Conservation (phyloP, 1,140 invertebrate species). For the Callitettix versicolor region DNA sequence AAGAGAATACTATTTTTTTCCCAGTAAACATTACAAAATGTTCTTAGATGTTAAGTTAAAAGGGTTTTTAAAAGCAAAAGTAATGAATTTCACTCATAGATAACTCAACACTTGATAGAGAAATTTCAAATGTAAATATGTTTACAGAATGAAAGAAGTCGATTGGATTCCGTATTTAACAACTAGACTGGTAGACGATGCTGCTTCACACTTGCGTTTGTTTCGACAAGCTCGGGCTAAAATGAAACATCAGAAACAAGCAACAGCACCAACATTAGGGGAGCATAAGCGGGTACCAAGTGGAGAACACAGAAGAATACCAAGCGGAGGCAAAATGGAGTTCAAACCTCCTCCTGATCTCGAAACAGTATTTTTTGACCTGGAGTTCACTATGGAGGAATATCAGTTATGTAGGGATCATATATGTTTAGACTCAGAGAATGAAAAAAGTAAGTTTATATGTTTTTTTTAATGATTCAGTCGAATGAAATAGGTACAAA, state of each 20-base stretch:
- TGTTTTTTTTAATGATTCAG: background rate
- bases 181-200: conserved; percentile 77
- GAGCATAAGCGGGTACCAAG: background rate
- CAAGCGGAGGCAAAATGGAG: background rate
- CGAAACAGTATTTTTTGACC: conserved; percentile 75
- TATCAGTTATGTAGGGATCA: conserved; percentile 55
- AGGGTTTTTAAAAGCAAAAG: too few relatives aligned
- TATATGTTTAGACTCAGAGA: conserved; percentile 48
- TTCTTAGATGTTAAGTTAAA: too few relatives aligned
- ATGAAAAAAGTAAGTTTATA: conserved; percentile 42
- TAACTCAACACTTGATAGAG: too few relatives aligned
- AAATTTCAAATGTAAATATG: too few relatives aligned
- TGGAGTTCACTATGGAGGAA: conserved; percentile 77
- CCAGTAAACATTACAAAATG: too few relatives aligned
- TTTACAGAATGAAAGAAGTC: conserved; percentile 65
- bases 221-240: conserved; percentile 60
- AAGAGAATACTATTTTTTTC: too few relatives aligned
- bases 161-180: conserved; percentile 85
- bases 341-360: conserved; percentile 30
- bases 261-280: background rate
- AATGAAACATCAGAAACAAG: conserved; percentile 36
- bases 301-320: background rate
- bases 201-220: conserved; percentile 75
- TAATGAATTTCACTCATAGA: too few relatives aligned
- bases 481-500: too few relatives aligned